A percentile compares a stretch with the other conserved stretches of the same genome.
These are phyloP conservation scores for Asobara japonica DNA, from an alignment of 1,140 invertebrate genomes.

Conservation along the genomic window DNA sequence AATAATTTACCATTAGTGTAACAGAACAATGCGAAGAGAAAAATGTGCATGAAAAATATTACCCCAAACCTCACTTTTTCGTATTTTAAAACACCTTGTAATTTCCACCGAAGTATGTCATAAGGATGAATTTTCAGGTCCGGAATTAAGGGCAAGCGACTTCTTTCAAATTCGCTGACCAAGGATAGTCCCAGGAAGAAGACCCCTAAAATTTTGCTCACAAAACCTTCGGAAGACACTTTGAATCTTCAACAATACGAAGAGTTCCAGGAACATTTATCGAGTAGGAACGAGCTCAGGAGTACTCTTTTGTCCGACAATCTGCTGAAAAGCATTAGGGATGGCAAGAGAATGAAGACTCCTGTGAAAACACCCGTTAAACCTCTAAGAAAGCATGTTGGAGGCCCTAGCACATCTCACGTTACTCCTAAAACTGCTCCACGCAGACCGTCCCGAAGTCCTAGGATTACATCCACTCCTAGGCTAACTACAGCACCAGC, in stretches of 20 bases:
- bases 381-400: slow-evolving; percentile 49
- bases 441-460: slow-evolving; percentile 42
- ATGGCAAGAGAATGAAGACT: slow-evolving; percentile 45
- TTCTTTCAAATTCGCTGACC: neutral
- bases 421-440: slow-evolving; percentile 16
- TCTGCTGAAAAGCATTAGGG: slow-evolving; percentile 32
- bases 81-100: too few relatives aligned
- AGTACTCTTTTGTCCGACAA: slow-evolving; percentile 56
- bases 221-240: neutral
- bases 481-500: slow-evolving; percentile 34
- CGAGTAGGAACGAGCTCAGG: slow-evolving; percentile 51
- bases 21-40: too few relatives aligned
- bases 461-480: slow-evolving; percentile 36
- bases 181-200: slow-evolving; percentile 17
- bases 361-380: slow-evolving; percentile 57
- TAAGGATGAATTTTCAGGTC: too few relatives aligned
- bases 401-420: slow-evolving; percentile 35
- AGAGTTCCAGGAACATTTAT: slow-evolving; percentile 60
- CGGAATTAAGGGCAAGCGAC: neutral
- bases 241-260: slow-evolving; percentile 45
- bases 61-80: neutral
- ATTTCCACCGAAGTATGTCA: too few relatives aligned
- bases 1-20: too few relatives aligned
- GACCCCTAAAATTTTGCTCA: neutral
- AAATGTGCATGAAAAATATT: too few relatives aligned